These are phyloP conservation scores for Hedychridium roseum DNA, from an alignment of 2,888 invertebrate genomes.

Conservation along the genomic window DNA sequence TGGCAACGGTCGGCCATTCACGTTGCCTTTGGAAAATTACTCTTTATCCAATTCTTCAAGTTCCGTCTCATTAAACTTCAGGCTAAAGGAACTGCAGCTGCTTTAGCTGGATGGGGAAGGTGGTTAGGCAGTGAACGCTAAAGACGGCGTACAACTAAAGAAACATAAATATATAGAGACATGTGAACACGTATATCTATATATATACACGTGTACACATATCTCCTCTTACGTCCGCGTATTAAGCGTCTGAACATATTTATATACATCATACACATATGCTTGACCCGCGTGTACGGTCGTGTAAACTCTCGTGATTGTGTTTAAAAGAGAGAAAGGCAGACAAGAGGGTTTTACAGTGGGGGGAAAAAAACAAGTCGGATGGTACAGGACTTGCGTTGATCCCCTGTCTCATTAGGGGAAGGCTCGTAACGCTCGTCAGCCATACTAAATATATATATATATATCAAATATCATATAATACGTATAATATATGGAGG, in stretches of 20 bases:
- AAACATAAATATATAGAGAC: not conserved
- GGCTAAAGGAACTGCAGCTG: slow-evolving; percentile 51
- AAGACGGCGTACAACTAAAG: slow-evolving; percentile 6
- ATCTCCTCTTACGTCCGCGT: too few species aligned
- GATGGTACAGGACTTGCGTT: slow-evolving; percentile 8
- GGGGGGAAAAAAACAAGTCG: slow-evolving; percentile 2
- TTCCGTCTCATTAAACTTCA: slow-evolving; percentile 60
- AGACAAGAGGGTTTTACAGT: slow-evolving; percentile 3
- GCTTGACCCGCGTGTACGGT: too few species aligned
- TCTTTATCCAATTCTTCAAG: slow-evolving; percentile 62
- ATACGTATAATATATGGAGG: slow-evolving; percentile 14
- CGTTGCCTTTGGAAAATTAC: slow-evolving; percentile 56
- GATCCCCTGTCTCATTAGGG: slow-evolving; percentile 11
- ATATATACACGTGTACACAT: not conserved
- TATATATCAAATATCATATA: slow-evolving; percentile 5
- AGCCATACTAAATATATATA: slow-evolving; percentile 22
- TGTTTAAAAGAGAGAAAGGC: too few species aligned
- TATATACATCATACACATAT: not conserved
- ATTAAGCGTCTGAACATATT: too few species aligned
- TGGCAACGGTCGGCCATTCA: slow-evolving; percentile 42
- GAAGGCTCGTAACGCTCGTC: slow-evolving; percentile 12
- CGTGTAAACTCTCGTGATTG: too few species aligned
- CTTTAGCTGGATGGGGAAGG: slow-evolving; percentile 15
- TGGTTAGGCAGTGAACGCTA: slow-evolving; percentile 18
- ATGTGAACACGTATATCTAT: not conserved